Base-by-base conservation (phyloP, 2,113 vertebrate species). In the Gorsachius goisagi region DNA sequence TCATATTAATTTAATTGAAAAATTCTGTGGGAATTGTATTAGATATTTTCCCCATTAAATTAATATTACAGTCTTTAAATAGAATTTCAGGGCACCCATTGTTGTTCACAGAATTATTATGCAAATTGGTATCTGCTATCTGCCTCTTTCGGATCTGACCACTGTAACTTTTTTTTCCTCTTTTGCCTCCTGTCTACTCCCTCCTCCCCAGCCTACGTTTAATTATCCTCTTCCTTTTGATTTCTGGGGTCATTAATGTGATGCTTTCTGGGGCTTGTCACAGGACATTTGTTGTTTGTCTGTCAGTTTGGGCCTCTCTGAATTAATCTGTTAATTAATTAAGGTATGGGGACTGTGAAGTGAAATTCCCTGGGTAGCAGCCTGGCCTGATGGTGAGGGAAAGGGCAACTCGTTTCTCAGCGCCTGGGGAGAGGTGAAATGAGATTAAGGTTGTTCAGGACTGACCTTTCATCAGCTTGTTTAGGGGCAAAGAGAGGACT, bases 1-100 rank as follows among this genome's bases (percentile, higher is more conserved):
- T 97, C 96, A 55, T 79, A 90, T 92, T 97, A 97, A 98, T 98
- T 97, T 97, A 97, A 98, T 91, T 97, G 97, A 97, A 98, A 97
- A 97, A 97, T 96, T 98, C 92, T 92, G 76, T 95, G 93, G 94
- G 93, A 98, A 97, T 97, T 97, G 74, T 97, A 96, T 97, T 97
- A 95, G 95, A 45, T 97, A 86, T 97, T 97, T 96, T 37, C 44
- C 52, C 89, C 85, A 95, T 98, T 97, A 97, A 97, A 97, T 98
- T 97, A 98, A 96, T 97, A 97, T 97, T 97, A 95, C 87, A 90
- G 64, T 67, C 90, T 94, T 97, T 86, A 97, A 97, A 95, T 94
- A 96, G 97, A 95, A 90, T 92, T 97, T 96, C 88, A 97, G 91
- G 77, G 64, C 68, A 63, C 85, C 94, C 89, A 93, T 97, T 97